Evolutionary conservation across 2,797 vertebrate species (phyloP), one percentile per base, ranked within the genome.

Genomic region (Rhynchotus rufescens): DNA sequence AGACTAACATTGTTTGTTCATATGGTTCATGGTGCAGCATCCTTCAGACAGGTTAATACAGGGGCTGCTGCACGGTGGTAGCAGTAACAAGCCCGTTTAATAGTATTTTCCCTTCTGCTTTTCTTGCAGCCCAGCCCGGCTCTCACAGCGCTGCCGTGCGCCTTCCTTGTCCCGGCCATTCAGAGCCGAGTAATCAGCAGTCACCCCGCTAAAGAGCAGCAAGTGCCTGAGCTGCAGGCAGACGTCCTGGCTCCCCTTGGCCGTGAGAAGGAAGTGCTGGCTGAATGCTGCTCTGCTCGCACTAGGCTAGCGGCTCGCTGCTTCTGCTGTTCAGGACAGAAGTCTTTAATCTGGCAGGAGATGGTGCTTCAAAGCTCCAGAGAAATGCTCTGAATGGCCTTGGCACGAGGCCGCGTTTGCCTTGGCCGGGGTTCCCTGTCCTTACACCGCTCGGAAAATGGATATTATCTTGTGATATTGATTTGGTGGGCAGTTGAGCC

Each of bases 1-100:
- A 82, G 51, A 25, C 20, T 44, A 34, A 51, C 19, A 10, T 5
- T 6, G 4, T 62, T 34, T 52, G 40, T 44, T 69, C 23, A 21
- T 23, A 32, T 13, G 5, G 5, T n/a, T 86, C 2, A 28, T 4
- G 66, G 59, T 45, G 67, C 69, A 15, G 5, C 0, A 0, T 40
- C 56, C 5, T 68, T 49, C 13, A 19, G 32, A 34, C 45, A 36
- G 16, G 6, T 51, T 57, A 60, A 40, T 0, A 11, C 65, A 1
- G 0, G 1, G 49, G 52, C 12, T 34, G 54, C 52, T 66, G 77
- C 5, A 0, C 1, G 0, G 59, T 42, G n/a, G 14, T 47, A 62
- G 80, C 59, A 66, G 49, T 32, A n/a, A 16, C 66, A 44, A 88
- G 47, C 36, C 59, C 17, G 10, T 56, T 56, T n/a, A 12, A n/a